A percentile compares a stretch with the other conserved stretches of the same genome.
These are phyloP conservation scores for Zaprionus africanus DNA, from an alignment of 1,140 invertebrate species.

Conservation along the genomic window DNA sequence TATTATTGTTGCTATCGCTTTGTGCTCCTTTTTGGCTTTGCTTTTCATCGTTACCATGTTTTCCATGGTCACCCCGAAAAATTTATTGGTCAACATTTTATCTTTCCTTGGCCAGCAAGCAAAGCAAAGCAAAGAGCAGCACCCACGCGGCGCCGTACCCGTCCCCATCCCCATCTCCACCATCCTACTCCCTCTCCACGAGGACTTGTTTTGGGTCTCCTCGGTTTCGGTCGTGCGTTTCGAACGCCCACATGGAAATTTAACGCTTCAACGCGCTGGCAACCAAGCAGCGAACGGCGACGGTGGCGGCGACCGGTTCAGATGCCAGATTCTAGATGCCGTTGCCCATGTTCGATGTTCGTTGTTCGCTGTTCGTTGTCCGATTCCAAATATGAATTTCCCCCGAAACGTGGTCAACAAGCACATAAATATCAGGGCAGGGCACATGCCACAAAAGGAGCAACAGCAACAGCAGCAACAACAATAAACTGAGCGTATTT, in stretches of 20 bases:
- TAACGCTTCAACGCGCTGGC: slow-evolving; percentile 72
- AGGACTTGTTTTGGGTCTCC: slow-evolving; percentile 59
- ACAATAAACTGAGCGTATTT: slow-evolving; percentile 53
- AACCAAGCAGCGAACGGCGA: slow-evolving; percentile 43
- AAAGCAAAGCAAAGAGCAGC: slow-evolving; percentile 12
- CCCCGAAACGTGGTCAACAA: slow-evolving; percentile 45
- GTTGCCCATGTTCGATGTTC: slow-evolving; percentile 12
- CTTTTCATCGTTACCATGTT: slow-evolving; percentile 34
- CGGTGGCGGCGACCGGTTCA: slow-evolving; percentile 37
- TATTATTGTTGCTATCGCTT: slow-evolving; percentile 57
- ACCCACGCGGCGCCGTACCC: slow-evolving; percentile 41
- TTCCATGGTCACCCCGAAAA: slow-evolving; percentile 73
- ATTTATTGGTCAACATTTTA: slow-evolving; percentile 80
- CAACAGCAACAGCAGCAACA: slow-evolving; percentile 21
- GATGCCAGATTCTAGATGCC: slow-evolving; percentile 39
- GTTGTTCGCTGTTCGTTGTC: not conserved
- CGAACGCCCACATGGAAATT: slow-evolving; percentile 73
- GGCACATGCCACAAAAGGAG: slow-evolving; percentile 19
- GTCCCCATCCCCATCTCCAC: not conserved
- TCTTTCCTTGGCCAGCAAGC: slow-evolving; percentile 48
- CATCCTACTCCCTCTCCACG: not conserved
- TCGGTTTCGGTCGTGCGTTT: slow-evolving; percentile 22
- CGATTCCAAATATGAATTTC: slow-evolving; percentile 34
- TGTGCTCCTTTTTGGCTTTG: slow-evolving; percentile 49
- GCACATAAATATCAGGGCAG: slow-evolving; percentile 36